Base-by-base conservation (phyloP, 2,888 invertebrate species). In the Frankliniella intonsa region DNA sequence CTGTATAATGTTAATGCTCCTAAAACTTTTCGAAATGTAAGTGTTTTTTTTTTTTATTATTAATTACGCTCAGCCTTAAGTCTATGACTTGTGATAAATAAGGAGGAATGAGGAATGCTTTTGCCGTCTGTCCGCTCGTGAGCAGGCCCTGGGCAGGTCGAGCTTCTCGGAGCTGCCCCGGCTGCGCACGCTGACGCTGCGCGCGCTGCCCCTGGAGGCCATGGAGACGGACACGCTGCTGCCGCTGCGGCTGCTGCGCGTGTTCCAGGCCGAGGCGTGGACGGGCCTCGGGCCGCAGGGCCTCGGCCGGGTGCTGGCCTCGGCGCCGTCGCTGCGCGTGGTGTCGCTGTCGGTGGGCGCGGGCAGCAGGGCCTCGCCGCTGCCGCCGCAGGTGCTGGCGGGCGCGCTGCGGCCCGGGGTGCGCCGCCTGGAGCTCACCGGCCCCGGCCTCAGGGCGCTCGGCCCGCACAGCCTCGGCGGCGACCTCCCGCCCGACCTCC, bases 151-250 rank as follows among this genome's bases (percentile, higher is more conserved):
- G 83, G 90, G 92, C 84, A 90, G 91, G 86, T 93, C 93, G 86
- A 93, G 92, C 88, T 94, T 94, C 88, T 89, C 90, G 85, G 93
- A 93, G 83, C 90, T 94, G 84, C 90, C 90, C 84, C 92, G 93
- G 84, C 89, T 95, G 85, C 94, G 95, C 84, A 92, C 92, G 86
- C 90, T 97, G 83, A 93, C 93, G 86, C 91, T 93, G 84, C 92
- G 94, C 85, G 89, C 96, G 84, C 91, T 92, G 85, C 90, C 92
- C 85, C 90, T 95, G 85, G 93, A 92, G 86, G 90, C 92, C 86
- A 91, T 94, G 86, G 95, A 95, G 87, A 91, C 92, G 84, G 92
- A 93, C 87, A 92, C 94, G 81, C 91, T 95, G 86, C 90, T 92
- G 85, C 92, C 93, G 86, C 89, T 96, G 83, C 91, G 90, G 84